Percentiles rank a stretch among this genome's conserved stretches.
These are phyloP conservation scores for Cheirogaleus major DNA, from an alignment of 2,797 vertebrate species.

Conservation along the genomic window DNA sequence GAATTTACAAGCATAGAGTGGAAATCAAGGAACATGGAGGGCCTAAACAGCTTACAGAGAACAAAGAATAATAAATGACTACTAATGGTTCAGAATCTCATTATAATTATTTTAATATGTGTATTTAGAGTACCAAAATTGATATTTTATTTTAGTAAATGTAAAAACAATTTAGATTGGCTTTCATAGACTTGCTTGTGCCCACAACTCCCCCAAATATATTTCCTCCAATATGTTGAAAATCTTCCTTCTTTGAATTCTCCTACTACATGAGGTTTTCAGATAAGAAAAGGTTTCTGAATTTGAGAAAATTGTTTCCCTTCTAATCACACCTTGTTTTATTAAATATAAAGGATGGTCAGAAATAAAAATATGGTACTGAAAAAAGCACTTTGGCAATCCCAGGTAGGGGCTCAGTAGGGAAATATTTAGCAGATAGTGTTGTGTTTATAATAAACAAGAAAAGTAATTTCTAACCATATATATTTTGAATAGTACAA, in stretches of 20 bases:
- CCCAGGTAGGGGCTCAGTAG: background rate
- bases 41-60: background rate
- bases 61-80: background rate
- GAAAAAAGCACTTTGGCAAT: background rate
- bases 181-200: background rate
- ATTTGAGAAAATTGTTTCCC: background rate
- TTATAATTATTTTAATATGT: background rate
- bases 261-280: background rate
- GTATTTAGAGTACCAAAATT: background rate
- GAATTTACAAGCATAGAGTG: background rate
- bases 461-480: background rate
- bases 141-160: conserved; percentile 33
- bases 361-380: background rate
- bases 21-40: background rate
- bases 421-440: background rate
- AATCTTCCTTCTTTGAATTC: background rate
- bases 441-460: background rate
- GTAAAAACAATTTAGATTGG: background rate
- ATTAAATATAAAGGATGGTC: background rate
- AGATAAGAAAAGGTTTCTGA: background rate
- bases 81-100: background rate
- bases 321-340: background rate
- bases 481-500: background rate
- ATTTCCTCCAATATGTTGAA: background rate
- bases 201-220: background rate